Conservation (phyloP, 92 coral and sea anemone genomes). For the Umimayanthus chanpuru region DNA sequence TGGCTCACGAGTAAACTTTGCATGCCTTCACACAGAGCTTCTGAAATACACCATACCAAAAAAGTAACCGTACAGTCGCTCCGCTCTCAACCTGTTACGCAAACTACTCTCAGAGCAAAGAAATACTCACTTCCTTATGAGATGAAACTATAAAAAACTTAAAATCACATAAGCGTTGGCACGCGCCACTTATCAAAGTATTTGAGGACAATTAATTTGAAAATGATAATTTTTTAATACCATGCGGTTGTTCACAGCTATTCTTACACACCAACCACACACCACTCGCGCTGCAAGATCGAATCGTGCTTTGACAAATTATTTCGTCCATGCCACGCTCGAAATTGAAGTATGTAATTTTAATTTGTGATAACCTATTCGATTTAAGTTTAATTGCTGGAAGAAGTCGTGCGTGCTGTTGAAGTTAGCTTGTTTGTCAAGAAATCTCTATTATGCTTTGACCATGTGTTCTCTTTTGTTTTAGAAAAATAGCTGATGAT, state of each 20-base stretch:
- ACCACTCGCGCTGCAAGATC: slow-evolving; percentile 1
- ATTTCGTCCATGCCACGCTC: neutral
- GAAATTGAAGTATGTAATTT: neutral
- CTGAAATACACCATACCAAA: slow-evolving; percentile 1
- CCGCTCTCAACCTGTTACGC: neutral
- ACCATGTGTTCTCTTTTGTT: slow-evolving; percentile 38
- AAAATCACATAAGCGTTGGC: slow-evolving; percentile 15
- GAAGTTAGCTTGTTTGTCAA: slow-evolving; percentile 9
- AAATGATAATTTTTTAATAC: slow-evolving; percentile 25
- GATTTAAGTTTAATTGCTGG: neutral
- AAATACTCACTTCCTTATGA: neutral
- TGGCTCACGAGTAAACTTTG: neutral
- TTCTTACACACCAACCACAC: neutral
- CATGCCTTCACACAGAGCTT: slow-evolving; percentile 29
- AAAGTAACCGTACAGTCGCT: neutral
- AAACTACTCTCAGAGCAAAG: neutral
- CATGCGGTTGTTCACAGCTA: slow-evolving; percentile 11
- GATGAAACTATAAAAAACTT: neutral
- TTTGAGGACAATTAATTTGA: slow-evolving; percentile 24
- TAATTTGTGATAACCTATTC: neutral
- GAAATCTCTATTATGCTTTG: neutral
- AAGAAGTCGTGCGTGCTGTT: slow-evolving; percentile 19
- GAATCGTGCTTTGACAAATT: neutral
- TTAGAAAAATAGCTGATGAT: slow-evolving; percentile 19
- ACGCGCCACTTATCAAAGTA: slow-evolving; percentile 40